Percentiles rank a stretch among this genome's conserved stretches.
These are phyloP conservation scores for Leptopilina syphax DNA, from an alignment of 2,888 invertebrate genomes.

Conservation along the genomic window DNA sequence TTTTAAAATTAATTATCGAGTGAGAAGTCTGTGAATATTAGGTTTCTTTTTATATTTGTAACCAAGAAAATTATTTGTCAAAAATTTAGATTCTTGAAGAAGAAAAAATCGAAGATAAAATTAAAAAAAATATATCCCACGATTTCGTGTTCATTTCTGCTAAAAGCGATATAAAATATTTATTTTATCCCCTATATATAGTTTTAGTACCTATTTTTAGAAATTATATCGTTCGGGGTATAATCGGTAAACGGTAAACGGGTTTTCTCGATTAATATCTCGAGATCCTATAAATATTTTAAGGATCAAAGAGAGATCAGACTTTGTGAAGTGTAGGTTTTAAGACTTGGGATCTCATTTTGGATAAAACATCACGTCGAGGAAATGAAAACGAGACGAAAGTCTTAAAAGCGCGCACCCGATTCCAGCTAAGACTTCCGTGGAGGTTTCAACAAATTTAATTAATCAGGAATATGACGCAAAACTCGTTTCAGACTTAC, in stretches of 20 bases:
- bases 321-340: background rate
- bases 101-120: too few relatives aligned
- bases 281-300: background rate
- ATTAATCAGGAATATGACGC: conserved; percentile 47
- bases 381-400: conserved; percentile 38
- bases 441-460: conserved; percentile 47
- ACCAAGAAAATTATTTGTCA: too few relatives aligned
- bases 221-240: too few relatives aligned
- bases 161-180: too few relatives aligned
- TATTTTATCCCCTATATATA: too few relatives aligned
- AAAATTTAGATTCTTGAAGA: too few relatives aligned
- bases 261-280: background rate
- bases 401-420: conserved; percentile 23
- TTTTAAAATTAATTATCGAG: too few relatives aligned
- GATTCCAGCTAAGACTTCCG: conserved; percentile 20
- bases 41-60: too few relatives aligned
- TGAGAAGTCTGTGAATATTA: too few relatives aligned
- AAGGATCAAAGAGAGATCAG: background rate
- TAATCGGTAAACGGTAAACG: background rate
- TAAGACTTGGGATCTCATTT: conserved; percentile 16
- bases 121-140: too few relatives aligned
- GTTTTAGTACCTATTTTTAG: too few relatives aligned
- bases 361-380: conserved; percentile 19
- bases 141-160: too few relatives aligned
- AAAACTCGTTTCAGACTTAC: conserved; percentile 29